Evolutionary conservation across 2,113 vertebrate genomes (phyloP), one percentile per base, ranked within the genome.

Genomic region (Pyxicephalus adspersus): DNA sequence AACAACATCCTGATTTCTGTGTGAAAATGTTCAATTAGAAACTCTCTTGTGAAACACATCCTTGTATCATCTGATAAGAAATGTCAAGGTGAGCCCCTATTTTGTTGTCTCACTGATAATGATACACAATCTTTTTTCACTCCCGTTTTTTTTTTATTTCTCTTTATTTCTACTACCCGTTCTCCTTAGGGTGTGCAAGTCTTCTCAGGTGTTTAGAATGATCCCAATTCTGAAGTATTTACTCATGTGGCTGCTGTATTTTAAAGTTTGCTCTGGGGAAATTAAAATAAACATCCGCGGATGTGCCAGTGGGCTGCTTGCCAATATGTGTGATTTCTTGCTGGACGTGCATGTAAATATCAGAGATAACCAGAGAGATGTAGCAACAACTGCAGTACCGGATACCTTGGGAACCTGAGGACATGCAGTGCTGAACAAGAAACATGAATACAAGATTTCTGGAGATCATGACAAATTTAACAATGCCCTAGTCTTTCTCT

Each of bases 341-440:
- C 58, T 74, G 71, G 71, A 74, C 71, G 7, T 28, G 22, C 51
- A 74, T 74, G 71, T 58, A 74, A 74, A 74, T 74, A 74, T 74
- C 71, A 60, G 9, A 45, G 38, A 45, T 9, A 45, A 45, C 38
- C 11, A 45, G 38, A 45, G 38, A 38, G 38, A 0, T 45, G 38
- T 45, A 45, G 38, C 6, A 45, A 20, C 71, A 58, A 74, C 54
- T 58, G 71, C 71, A 60, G 54, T 29, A 60, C 71, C 60, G 71
- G 71, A 74, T 74, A 74, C 50, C 71, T 60, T 74, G 54, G 71
- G 71, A 74, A 74, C 71, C 25, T 28, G 22, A 54, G 71, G 71
- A 60, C 28, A 54, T 74, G 38, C 55, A 23, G 54, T 60, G 38
- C 71, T 60, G 54, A 34, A 74, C 25, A 38, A 57, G 51, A 74